Percentiles rank a stretch among this genome's conserved stretches.
Conservation (phyloP, 2,888 invertebrate species). For the Malachius bipustulatus region DNA sequence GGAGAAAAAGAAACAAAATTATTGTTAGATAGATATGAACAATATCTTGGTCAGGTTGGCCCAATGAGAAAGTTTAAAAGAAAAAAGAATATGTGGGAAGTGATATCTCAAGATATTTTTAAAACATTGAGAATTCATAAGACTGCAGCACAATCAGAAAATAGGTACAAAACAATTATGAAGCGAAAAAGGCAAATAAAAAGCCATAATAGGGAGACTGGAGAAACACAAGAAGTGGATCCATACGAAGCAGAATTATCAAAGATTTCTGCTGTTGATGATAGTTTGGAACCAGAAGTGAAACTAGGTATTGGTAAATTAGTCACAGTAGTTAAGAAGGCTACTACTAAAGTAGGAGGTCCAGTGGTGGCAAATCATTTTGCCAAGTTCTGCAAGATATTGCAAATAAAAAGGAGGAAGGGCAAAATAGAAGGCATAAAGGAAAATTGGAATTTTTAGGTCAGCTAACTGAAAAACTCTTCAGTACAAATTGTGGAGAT, state of each 20-base stretch:
- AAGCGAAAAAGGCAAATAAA: not conserved
- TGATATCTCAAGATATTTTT: not conserved
- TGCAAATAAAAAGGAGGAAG: too few relatives aligned
- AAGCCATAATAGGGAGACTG: not conserved
- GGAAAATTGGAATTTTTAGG: too few relatives aligned
- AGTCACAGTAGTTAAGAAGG: too few relatives aligned
- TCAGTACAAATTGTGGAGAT: too few relatives aligned
- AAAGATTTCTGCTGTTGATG: not conserved
- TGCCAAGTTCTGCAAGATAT: too few relatives aligned
- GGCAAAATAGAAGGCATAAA: too few relatives aligned
- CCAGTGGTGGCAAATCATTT: too few relatives aligned
- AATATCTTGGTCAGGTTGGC: not conserved
- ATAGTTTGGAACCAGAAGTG: conserved; percentile 4
- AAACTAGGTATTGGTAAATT: too few relatives aligned
- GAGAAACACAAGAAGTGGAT: not conserved
- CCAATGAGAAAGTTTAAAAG: conserved; percentile 4
- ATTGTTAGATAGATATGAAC: not conserved
- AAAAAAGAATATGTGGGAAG: conserved; percentile 1
- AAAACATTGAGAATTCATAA: not conserved
- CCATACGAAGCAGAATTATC: not conserved
- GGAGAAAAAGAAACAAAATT: not conserved
- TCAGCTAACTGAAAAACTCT: too few relatives aligned
- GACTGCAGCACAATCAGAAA: conserved; percentile 1
- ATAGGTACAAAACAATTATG: conserved; percentile 2
- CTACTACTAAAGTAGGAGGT: too few relatives aligned